These are phyloP conservation scores for Paradisaea rubra DNA, from an alignment of 2,113 vertebrate genomes.

Conservation along the genomic window DNA sequence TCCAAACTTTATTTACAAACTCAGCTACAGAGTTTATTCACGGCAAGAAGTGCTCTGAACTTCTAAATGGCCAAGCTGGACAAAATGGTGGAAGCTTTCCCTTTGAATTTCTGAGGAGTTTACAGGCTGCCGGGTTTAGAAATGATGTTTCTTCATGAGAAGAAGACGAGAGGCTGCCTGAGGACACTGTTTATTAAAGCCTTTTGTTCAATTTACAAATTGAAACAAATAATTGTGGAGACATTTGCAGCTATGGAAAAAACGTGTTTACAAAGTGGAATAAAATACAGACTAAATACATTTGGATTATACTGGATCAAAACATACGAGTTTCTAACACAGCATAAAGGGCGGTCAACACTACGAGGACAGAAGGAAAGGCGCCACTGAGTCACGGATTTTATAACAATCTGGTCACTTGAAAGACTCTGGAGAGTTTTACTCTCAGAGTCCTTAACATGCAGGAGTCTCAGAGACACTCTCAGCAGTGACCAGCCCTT, in stretches of 20 bases:
- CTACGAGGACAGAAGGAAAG: slow-evolving; percentile 48
- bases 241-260: slow-evolving; percentile 76
- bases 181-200: slow-evolving; percentile 73
- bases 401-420: slow-evolving; percentile 45
- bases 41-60: background rate
- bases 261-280: slow-evolving; percentile 75
- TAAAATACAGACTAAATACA: slow-evolving; percentile 77
- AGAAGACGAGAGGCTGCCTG: slow-evolving; percentile 52
- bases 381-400: slow-evolving; percentile 58
- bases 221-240: slow-evolving; percentile 77
- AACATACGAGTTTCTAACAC: slow-evolving; percentile 45
- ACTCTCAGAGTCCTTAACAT: background rate
- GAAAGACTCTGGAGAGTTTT: background rate
- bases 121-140: slow-evolving; percentile 16
- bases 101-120: slow-evolving; percentile 1
- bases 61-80: slow-evolving; percentile 15
- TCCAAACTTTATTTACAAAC: slow-evolving; percentile 13
- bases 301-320: slow-evolving; percentile 67
- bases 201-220: slow-evolving; percentile 78
- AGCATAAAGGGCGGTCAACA: slow-evolving; percentile 31
- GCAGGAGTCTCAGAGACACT: background rate
- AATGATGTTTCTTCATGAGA: slow-evolving; percentile 14
- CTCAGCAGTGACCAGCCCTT: background rate
- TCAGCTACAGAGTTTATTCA: background rate
- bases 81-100: slow-evolving; percentile 21